Base-by-base conservation (phyloP, 2,113 vertebrate genomes). In the Campylomormyrus tamandua region DNA sequence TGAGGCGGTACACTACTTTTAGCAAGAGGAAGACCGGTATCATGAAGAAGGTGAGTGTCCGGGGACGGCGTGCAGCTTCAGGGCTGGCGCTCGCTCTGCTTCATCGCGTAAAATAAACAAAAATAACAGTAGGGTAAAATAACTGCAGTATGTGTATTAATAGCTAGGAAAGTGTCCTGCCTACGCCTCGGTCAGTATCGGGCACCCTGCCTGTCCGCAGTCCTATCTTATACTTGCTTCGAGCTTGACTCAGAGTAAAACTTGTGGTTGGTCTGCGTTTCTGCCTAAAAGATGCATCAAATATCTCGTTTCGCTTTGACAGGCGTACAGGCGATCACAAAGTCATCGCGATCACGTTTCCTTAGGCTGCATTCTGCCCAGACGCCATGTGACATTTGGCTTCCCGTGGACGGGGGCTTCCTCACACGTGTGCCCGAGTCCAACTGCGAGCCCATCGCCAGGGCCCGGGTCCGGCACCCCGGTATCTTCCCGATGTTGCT, bases 11-110 rank as follows among this genome's bases (percentile, higher is more conserved):
- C 94, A 97, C 97, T 91, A 97, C 97, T 56, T 97, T 97, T 95
- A 97, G 97, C 95, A 97, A 97, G 93, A 95, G 97, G 93, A 97
- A 97, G 94, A 97, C 97, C 7, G 97, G 97, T 92, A 97, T 97
- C 91, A 97, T 97, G 97, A 97, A 97, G 94, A 97, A 97, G 96
- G 97, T 97, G 93, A 92, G 93, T 50, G 24, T 17, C 42, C 27
- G 7, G 53, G 19, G 19, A 56, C 31, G 8, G 31, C 21, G 39
- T 58, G 56, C 21, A 9, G 24, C 24, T 58, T 24, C 19, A 56
- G n/a, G n/a, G n/a, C 9, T 10, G 24, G n/a, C 58, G 58, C 7
- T 9, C 7, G 21, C 58, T 62, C 58, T 62, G 58, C 58, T n/a
- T n/a, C 9, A 10, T 27, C 58, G n/a, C 58, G 56, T n/a, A 62